Percentiles rank a stretch among this genome's conserved stretches.
Evolutionary conservation across 2,797 vertebrate species (phyloP).

Genomic region (Aldrovandia affinis): DNA sequence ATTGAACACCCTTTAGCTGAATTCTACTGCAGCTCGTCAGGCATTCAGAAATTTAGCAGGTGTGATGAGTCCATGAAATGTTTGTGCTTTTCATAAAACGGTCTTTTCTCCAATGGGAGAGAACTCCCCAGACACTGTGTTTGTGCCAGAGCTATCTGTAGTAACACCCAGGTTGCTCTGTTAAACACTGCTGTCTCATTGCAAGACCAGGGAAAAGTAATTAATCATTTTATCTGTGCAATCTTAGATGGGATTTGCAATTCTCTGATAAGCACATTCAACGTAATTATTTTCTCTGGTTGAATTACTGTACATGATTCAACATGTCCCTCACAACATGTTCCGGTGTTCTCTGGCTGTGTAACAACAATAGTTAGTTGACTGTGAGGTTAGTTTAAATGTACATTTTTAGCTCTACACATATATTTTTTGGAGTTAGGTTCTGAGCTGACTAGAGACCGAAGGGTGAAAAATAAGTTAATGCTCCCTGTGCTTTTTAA

Average conservation of each 20-base stretch:
- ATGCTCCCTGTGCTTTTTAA: neutral
- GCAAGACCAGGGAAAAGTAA: conserved; percentile 14
- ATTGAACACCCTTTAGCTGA: neutral
- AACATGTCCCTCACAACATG: neutral
- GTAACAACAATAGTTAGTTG: neutral
- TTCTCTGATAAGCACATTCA: neutral
- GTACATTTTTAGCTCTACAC: neutral
- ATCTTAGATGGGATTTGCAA: conserved; percentile 10
- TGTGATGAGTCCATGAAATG: neutral
- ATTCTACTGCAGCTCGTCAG: neutral
- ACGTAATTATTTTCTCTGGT: neutral
- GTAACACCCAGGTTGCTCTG: conserved; percentile 27
- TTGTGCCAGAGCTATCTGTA: conserved; percentile 50
- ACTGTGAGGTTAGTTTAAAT: neutral
- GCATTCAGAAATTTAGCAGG: too few relatives aligned
- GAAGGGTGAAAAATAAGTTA: neutral
- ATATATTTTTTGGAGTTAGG: neutral
- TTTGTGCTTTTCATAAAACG: neutral
- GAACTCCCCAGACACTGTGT: conserved; percentile 46
- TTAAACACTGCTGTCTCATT: neutral
- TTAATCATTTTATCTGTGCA: neutral
- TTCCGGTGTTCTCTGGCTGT: neutral
- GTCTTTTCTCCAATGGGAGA: neutral
- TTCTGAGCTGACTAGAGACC: neutral
- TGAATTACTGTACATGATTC: neutral